Base-by-base conservation (phyloP, 2,797 vertebrate species). In the Darevskia nairensis region DNA sequence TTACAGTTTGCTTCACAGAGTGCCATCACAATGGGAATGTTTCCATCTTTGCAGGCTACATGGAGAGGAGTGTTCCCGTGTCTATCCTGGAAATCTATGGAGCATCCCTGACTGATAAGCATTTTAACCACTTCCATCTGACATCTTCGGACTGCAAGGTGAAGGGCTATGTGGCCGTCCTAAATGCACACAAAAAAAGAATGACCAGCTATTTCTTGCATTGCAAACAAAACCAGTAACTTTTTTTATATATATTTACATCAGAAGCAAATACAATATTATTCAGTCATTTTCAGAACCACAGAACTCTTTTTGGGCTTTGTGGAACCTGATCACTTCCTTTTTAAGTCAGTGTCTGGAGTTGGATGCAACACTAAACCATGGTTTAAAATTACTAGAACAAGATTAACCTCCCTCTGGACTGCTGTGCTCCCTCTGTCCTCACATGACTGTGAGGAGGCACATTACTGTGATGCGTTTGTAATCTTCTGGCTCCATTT, bases 41-140 rank as follows among this genome's bases (percentile, higher is more conserved):
- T 99, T 64, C 98, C 98, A 46, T 99, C 99, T 95, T 99, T 99
- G 94, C 98, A 98, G 91, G 99, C 99, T 88, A 99, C 98, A 4
- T 99, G 99, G 86, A 99, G 96, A 0, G 99, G 98, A 0, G 98
- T 98, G 96, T 99, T 99, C 84, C 98, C 98, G 29, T 99, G 98
- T 92, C 98, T 98, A 96, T 99, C 98, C 93, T 99, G 98, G 91
- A 98, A 98, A 96, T 99, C 98, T 39, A 98, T 94, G 59, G 96
- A 95, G 91, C 98, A 98, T 68, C 94, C 97, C 87, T 97, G 98
- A 92, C 89, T 91, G 83, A 99, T 97, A 64, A 99, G 98, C 91
- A 97, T 98, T 95, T 97, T 98, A 74, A 99, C 98, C 61, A 99
- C 98, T 55, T 99, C 99, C 39, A 98, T 95, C 93, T 99, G 99